Base-by-base conservation (phyloP, 2,797 vertebrate genomes). In the Rhinatrema bivittatum region DNA sequence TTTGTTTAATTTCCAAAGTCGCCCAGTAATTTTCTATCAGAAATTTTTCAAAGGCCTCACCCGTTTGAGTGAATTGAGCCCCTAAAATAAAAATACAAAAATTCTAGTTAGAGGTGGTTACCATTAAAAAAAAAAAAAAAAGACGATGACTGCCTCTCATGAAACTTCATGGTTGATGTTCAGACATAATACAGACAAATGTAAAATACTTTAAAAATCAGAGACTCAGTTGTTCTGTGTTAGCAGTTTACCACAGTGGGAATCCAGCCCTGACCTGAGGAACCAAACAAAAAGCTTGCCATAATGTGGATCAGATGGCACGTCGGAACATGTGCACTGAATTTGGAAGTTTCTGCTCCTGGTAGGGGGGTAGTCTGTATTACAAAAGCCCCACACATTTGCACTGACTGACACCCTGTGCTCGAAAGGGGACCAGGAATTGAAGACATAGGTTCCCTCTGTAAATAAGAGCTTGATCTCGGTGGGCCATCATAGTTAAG, bases 221-320 rank as follows among this genome's bases (percentile, higher is more conserved):
- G 59, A 55, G 46, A 36, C 43, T 44, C 60, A 39, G 55, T 59
- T 46, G 57, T 47, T 56, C 27, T 39, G 53, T 0, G 29, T 59
- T 66, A 60, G 57, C 47, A 63, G 62, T 45, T 56, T 44, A 60
- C 59, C 54, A 0, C 58, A 56, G 54, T 34, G 48, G 56, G 56
- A 63, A 58, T 58, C 50, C 56, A 25, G 43, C 32, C 56, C 50
- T 42, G 56, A 56, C 50, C 42, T 32, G 46, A 48, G 49, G 44
- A 54, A 37, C 26, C 28, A 24, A 11, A 46, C 1, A 1, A 4
- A 3, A 38, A 23, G 19, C 28, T 9, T 19, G 10, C 40, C 37
- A 31, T 69, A 63, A 63, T 63, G 39, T 32, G 40, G 53, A 58
- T 67, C 68, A 65, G 56, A 60, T 57, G 61, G 49, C 41, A 29